Conservation (phyloP, 1,140 invertebrate genomes). For the Stratiolaelaps scimitus region DNA sequence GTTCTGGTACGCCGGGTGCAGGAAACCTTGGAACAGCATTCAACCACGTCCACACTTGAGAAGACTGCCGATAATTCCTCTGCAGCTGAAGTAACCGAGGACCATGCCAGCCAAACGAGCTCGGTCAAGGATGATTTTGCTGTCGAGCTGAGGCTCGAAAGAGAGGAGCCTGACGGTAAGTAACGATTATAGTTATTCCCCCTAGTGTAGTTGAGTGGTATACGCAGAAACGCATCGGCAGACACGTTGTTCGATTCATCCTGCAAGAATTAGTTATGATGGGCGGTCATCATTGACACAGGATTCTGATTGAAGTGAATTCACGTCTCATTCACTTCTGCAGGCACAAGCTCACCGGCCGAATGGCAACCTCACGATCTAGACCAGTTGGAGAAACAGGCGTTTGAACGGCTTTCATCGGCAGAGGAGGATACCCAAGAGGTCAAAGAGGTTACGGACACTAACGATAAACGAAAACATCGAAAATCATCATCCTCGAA, state of each 20-base stretch:
- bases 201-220: neutral
- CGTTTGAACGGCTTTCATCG: neutral
- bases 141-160: neutral
- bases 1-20: too few species aligned
- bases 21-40: too few species aligned
- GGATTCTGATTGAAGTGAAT: too few species aligned
- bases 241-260: too few species aligned
- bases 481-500: neutral
- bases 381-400: constrained; percentile 10
- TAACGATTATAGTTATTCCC: neutral
- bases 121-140: too few species aligned
- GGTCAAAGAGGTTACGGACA: neutral
- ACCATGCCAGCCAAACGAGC: too few species aligned
- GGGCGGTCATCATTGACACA: too few species aligned
- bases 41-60: too few species aligned
- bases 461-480: neutral
- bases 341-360: constrained; percentile 18
- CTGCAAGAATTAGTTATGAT: too few species aligned
- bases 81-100: too few species aligned
- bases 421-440: neutral
- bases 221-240: too few species aligned
- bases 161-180: constrained; percentile 16
- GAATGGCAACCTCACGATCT: constrained; percentile 24
- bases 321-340: neutral
- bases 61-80: too few species aligned